Conservation (phyloP, 2,113 vertebrate species). For the Microtus montanus region DNA sequence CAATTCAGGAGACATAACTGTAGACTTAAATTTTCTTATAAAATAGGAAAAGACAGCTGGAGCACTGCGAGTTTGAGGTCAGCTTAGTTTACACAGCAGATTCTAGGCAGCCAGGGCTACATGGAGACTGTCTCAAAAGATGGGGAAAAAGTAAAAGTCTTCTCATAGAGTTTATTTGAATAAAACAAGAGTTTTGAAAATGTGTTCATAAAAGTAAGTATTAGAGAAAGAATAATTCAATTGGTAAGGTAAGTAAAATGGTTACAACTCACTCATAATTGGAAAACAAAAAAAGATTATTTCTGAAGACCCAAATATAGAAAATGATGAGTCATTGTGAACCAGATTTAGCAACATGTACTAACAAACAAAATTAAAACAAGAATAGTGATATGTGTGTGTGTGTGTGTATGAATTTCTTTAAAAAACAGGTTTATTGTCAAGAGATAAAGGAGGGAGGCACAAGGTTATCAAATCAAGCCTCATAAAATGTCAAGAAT, state of each 20-base stretch:
- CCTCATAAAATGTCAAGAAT: not conserved
- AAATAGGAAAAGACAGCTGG: not conserved
- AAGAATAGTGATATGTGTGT: not conserved
- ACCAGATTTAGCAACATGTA: not conserved
- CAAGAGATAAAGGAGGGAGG: slow-evolving; percentile 18
- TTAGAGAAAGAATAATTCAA: not conserved
- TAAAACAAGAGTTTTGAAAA: slow-evolving; percentile 43
- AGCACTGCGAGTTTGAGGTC: not conserved
- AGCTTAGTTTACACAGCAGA: not conserved
- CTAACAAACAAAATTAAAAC: not conserved
- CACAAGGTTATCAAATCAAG: not conserved
- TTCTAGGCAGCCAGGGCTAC: not conserved
- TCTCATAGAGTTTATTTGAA: not conserved
- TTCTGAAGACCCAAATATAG: not conserved
- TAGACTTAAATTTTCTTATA: not conserved
- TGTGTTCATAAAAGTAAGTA: not conserved
- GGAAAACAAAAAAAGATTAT: not conserved
- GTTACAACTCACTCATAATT: not conserved
- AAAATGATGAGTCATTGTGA: not conserved
- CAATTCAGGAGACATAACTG: not conserved
- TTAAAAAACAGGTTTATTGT: not conserved
- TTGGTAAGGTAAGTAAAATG: not conserved
- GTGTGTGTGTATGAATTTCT: not conserved
- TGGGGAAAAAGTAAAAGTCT: not conserved
- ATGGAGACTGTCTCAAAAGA: not conserved